Conservation (phyloP, 2,113 vertebrate genomes). For the Furnarius figulus region DNA sequence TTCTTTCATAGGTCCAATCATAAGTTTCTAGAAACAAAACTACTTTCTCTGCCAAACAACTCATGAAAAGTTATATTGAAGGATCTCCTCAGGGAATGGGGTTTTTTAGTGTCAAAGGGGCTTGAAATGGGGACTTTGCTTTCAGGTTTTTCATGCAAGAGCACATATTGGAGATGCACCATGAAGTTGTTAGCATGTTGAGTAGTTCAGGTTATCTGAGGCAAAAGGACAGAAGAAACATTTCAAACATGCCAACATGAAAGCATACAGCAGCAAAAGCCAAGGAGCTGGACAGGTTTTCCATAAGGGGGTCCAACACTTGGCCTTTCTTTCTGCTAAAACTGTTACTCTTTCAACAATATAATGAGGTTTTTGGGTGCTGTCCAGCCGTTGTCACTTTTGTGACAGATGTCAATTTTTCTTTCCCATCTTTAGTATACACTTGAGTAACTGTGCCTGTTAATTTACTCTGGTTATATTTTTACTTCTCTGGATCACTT, state of each 20-base stretch:
- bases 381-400: rapidly evolving
- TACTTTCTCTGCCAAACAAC: neutral
- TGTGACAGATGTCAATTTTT: neutral
- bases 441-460: neutral
- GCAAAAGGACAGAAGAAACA: neutral
- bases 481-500: neutral
- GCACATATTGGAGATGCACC: neutral
- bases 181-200: neutral
- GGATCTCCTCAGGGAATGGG: neutral
- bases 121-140: neutral
- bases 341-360: neutral
- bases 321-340: neutral
- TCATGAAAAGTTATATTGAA: neutral
- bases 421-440: neutral
- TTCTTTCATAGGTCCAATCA: neutral
- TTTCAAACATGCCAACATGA: neutral
- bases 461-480: neutral
- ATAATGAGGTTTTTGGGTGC: neutral
- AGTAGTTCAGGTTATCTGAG: neutral
- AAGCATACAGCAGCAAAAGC: neutral
- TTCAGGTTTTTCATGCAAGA: neutral
- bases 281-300: neutral
- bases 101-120: neutral
- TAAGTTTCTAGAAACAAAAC: neutral
- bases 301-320: neutral